phyloP scores from a whole-genome alignment of 2,888 invertebrate species.

The Trachelus stipa region DNA sequence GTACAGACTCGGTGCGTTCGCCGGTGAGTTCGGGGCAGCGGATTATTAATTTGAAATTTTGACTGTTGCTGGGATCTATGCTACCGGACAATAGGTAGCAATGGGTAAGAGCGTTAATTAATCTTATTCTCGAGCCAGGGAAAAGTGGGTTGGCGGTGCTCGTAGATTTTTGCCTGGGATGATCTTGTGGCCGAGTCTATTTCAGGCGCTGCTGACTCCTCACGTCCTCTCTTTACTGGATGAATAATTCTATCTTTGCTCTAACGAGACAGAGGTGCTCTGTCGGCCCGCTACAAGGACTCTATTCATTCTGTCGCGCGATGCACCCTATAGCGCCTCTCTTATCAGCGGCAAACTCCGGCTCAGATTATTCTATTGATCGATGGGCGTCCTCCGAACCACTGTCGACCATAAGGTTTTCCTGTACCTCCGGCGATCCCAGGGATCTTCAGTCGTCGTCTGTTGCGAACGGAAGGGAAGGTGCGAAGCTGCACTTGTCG shows the following conservation, averaged over 20 bases:
- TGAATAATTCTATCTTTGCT: not conserved
- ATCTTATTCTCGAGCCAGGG: not conserved
- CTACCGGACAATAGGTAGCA: constrained; percentile 7
- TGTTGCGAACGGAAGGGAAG: not conserved
- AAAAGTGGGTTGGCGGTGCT: not conserved
- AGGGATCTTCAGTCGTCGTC: not conserved
- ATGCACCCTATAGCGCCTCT: constrained; percentile 3
- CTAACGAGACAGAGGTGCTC: constrained; percentile 10
- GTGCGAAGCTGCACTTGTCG: not conserved
- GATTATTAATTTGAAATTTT: not conserved
- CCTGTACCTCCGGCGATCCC: not conserved
- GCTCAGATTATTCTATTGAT: constrained; percentile 13
- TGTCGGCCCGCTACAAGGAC: constrained; percentile 8
- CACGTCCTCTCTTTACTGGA: not conserved
- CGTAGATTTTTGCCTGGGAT: not conserved
- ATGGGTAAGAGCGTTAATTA: not conserved
- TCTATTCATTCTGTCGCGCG: constrained; percentile 1
- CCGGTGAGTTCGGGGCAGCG: not conserved
- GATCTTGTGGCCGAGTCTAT: not conserved
- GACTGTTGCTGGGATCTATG: not conserved
- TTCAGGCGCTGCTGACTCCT: not conserved
- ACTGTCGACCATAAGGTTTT: not conserved
- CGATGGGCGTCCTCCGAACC: constrained; percentile 5
- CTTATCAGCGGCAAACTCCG: constrained; percentile 7
- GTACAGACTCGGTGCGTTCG: not conserved